Conservation (phyloP, 2,888 invertebrate species). For the Clivina fossor region DNA sequence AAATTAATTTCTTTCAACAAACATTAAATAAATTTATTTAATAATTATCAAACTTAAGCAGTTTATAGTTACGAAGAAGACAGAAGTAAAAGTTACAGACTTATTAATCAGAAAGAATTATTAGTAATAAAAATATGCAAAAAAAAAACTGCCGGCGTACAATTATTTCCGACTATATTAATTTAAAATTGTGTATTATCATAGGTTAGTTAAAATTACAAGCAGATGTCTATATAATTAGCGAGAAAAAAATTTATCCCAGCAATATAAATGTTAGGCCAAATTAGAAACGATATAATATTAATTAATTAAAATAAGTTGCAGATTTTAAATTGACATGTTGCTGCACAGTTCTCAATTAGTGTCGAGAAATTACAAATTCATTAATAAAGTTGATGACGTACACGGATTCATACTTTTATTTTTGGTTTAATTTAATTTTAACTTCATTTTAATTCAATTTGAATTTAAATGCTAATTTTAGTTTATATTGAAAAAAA, state of each 20-base stretch:
- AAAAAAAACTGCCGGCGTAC: too few species aligned
- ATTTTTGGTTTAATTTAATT: too few species aligned
- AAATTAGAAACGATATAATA: conserved; percentile 18
- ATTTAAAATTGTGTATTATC: too few species aligned
- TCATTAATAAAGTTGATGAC: conserved; percentile 29
- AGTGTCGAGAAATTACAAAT: conserved; percentile 14
- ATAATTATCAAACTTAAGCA: neutral
- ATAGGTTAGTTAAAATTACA: too few species aligned
- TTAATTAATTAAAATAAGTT: conserved; percentile 26
- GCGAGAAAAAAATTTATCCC: conserved; percentile 3
- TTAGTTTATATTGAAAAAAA: too few species aligned
- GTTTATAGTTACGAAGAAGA: neutral
- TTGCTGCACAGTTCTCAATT: conserved; percentile 25
- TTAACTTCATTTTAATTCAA: too few species aligned
- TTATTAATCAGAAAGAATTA: neutral
- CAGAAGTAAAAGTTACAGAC: neutral
- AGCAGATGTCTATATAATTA: too few species aligned
- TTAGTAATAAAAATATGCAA: neutral
- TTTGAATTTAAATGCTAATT: too few species aligned
- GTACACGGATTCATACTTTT: conserved; percentile 22
- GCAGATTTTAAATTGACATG: conserved; percentile 29
- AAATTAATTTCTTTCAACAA: neutral
- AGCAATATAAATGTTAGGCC: conserved; percentile 5
- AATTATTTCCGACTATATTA: too few species aligned
- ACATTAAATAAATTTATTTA: neutral